Evolutionary conservation across 1,140 invertebrate genomes (phyloP), one percentile per base, ranked within the genome.

Genomic region (Cydia fagiglandana): DNA sequence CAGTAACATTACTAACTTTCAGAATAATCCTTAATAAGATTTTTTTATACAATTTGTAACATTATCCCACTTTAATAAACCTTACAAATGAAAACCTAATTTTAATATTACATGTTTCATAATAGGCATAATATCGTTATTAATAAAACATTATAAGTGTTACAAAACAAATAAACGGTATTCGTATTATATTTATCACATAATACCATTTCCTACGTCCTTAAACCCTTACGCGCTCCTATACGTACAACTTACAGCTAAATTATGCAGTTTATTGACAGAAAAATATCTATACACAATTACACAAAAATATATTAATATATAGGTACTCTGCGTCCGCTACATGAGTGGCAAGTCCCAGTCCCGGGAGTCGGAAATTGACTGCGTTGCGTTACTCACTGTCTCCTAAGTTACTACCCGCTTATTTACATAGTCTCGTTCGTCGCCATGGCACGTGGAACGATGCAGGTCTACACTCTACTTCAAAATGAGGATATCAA

Each of bases 181-280:
- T 53, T 24, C 47, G 47, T 73, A 73, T 73, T 73, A 73, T 30
- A 73, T 73, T 53, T 73, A 73, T 73, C 73, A 73, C 73, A 73
- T 73, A 73, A 73, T 73, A 73, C 73, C 73, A 50, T 73, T 53
- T 50, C 47, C 28, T 53, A 73, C 73, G 3, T 73, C 5, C 20
- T 28, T 13, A 73, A 38, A 73, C 73, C 47, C 41, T 73, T 70
- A 70, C 34, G 34, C 79, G 73, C 79, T 80, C 79, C 81, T 84
- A 83, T 81, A 83, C 82, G 80, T 78, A 82, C 80, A 85, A 84
- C 86, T 89, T 90, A 88, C 79, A 87, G 77, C 88, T 90, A 89
- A 88, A 90, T 91, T 90, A 91, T 91, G 88, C 86, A 86, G 83
- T 90, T 88, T 83, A 86, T 84, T 82, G 85, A 88, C 87, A 88